Evolutionary conservation across 2,113 vertebrate genomes (phyloP).

Genomic region (Prochilodus magdalenae): DNA sequence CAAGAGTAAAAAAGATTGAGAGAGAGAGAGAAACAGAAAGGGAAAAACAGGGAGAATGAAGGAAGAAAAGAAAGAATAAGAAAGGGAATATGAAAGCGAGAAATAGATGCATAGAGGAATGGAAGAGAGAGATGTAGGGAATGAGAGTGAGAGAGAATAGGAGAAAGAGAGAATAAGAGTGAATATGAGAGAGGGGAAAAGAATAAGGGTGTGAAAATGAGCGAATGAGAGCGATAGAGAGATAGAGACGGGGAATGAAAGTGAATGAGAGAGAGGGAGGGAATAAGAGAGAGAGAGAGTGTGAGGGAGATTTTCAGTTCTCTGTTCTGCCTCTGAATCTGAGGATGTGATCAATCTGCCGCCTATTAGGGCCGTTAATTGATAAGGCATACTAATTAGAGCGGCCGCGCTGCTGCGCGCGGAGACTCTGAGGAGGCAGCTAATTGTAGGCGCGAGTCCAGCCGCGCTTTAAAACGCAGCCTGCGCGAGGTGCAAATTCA

Average conservation of each 20-base stretch:
- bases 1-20: too few species aligned
- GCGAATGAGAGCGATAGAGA: constrained; percentile 35
- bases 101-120: too few species aligned
- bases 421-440: constrained; percentile 95
- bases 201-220: not conserved
- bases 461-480: constrained; percentile 97
- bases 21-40: too few species aligned
- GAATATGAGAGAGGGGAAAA: constrained; percentile 73
- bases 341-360: constrained; percentile 99
- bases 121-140: too few species aligned
- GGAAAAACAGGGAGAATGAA: too few species aligned
- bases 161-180: too few species aligned
- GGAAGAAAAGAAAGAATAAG: too few species aligned
- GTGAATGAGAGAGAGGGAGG: constrained; percentile 72
- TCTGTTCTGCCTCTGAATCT: constrained; percentile 91
- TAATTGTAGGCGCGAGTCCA: constrained; percentile 99
- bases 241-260: constrained; percentile 67
- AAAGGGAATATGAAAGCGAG: constrained; percentile 75
- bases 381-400: constrained; percentile 99
- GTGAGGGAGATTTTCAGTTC: constrained; percentile 71
- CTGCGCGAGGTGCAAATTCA: constrained; percentile 99
- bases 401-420: constrained; percentile 92
- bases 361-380: constrained; percentile 99
- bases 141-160: too few species aligned
- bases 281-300: not conserved